Evolutionary conservation across 2,888 invertebrate species (phyloP), one percentile per base, ranked within the genome.

Genomic region (Agrotis clavis): DNA sequence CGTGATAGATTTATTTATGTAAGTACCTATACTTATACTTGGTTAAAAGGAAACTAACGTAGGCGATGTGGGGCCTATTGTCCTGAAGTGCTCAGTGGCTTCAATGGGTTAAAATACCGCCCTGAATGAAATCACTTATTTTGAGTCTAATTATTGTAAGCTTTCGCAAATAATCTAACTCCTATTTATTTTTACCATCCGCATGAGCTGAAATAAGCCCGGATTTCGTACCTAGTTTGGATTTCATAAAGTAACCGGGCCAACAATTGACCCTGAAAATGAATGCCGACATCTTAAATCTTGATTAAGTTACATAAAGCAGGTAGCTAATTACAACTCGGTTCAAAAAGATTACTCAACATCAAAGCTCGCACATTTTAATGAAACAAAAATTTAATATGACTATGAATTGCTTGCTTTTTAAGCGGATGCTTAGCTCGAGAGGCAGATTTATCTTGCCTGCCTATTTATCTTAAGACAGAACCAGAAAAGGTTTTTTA

Each of bases 351-450:
- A 75, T 75, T 67, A 74, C 25, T 48, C 19, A 21, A 25, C 35
- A 19, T 16, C 48, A 50, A 60, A 74, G 21, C 53, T 45, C 53
- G 18, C 30, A 30, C 51, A 63, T 48, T 54, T 1, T 35, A 69
- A 61, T 77, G 41, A 77, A 77, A 69, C 50, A 56, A 56, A 67
- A 69, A n/a, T n/a, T n/a, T n/a, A n/a, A 67, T 75, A 67, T 53
- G 18, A n/a, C n/a, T 59, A 51, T 25, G 51, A 74, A 74, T 57
- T 57, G 45, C 21, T 51, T 14, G 21, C 35, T 47, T 65, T 59
- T 65, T 47, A 53, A 65, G 45, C n/a, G 51, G 35, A 25, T 53
- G 6, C 74, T 73, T 64, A 50, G 35, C 54, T 74, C 11, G 41
- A 59, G 35, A 21, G 47, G 18, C 19, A 47, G 30, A 50, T 61